Evolutionary conservation across 2,113 vertebrate genomes (phyloP), one percentile per base, ranked within the genome.

Genomic region (Serinus canaria): DNA sequence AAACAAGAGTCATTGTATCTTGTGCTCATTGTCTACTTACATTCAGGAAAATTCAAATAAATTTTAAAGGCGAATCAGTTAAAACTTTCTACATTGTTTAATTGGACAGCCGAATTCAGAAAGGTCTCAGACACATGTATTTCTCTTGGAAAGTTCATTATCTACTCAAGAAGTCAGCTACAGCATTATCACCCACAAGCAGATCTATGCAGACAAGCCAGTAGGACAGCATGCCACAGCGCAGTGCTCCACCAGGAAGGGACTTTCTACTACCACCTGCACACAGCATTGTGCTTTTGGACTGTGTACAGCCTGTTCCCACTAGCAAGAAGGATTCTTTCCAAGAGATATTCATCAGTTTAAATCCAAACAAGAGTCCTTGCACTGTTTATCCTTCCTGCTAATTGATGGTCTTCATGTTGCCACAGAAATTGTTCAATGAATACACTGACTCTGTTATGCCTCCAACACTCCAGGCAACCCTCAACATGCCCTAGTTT

Each of bases 201-300:
- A 94, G 75, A 69, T 37, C 46, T 79, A 62, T 35, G 85, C 43
- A 72, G 91, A 56, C 49, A 53, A 94, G 91, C 94, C 74, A 91
- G 96, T 66, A 91, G 58, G 77, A 87, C 94, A 79, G 60, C 89
- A 92, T 95, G 77, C 89, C 92, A 87, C n/a, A 82, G 60, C 59
- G 39, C 59, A 31, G 59, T 2, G 55, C 55, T 89, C 59, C 47
- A 67, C 39, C 55, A 63, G 53, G 9, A 85, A 88, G 39, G 27
- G 55, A 77, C 64, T 59, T 86, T 56, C 67, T 67, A 13, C 56
- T 49, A 62, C 47, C 80, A 83, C 73, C 77, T 64, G 95, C 77
- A 70, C 47, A 16, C 4, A 2, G 43, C 1, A 0, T 17, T n/a
- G 41, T 16, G n/a, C 70, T 11, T 44, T 44, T 37, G 47, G 2